phyloP scores from a whole-genome alignment of 2,888 invertebrate genomes.

The Leistus spinibarbis region DNA sequence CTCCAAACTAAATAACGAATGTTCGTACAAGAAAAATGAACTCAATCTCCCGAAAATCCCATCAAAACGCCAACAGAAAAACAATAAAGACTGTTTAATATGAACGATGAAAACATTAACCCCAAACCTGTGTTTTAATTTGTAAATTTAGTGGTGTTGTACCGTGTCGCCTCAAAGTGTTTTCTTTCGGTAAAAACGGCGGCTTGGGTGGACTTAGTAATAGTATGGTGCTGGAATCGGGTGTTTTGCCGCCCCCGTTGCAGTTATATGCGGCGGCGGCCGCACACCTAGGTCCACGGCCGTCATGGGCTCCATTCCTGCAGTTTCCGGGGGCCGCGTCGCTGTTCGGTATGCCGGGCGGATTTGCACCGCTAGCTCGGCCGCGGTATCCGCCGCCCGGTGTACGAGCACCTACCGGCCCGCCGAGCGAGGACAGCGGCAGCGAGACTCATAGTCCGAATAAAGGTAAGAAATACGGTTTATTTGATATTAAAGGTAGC shows the following conservation, averaged over 20 bases:
- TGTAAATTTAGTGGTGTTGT: neutral
- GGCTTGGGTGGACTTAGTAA: neutral
- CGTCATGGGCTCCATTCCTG: slow-evolving; percentile 57
- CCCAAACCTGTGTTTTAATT: neutral
- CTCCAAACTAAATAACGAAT: neutral
- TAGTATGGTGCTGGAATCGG: slow-evolving; percentile 68
- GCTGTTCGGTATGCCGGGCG: slow-evolving; percentile 57
- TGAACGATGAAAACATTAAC: neutral
- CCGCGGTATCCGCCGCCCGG: slow-evolving; percentile 54
- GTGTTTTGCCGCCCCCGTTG: slow-evolving; percentile 71
- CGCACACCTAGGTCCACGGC: slow-evolving; percentile 68
- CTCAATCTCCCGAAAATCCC: neutral
- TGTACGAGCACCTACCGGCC: slow-evolving; percentile 55
- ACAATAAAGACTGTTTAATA: neutral
- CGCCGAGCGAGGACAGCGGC: slow-evolving; percentile 57
- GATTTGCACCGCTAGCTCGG: slow-evolving; percentile 56
- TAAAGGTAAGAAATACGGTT: slow-evolving; percentile 50
- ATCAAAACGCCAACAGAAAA: neutral
- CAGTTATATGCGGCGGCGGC: slow-evolving; percentile 74
- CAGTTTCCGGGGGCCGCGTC: slow-evolving; percentile 59
- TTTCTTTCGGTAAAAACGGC: neutral
- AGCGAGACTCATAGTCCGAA: slow-evolving; percentile 56
- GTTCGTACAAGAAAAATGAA: neutral
- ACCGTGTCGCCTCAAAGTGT: neutral
- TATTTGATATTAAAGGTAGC: too few species aligned